Evolutionary conservation across 2,888 invertebrate genomes (phyloP), one percentile per base, ranked within the genome.

Genomic region (Camptogramma bilineatum): DNA sequence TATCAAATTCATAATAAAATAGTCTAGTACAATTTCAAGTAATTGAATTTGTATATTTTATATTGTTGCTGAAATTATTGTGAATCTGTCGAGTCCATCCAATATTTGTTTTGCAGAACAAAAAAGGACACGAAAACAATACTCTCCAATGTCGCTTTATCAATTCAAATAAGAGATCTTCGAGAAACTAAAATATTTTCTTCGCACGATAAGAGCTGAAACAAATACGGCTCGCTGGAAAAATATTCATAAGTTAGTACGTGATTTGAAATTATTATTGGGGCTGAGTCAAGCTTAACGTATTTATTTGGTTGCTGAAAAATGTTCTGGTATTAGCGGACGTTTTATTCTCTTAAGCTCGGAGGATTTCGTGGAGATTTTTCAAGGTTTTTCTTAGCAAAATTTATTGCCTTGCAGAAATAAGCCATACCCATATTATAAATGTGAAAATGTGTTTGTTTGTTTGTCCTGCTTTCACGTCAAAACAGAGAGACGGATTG

Each of bases 221-320:
- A 71, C 72, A 74, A 71, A 73, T 72, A 60, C 54, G 70, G 64
- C 64, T 60, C 57, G 57, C 54, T 60, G 57, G 70, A 73, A 73
- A 79, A 76, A 74, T 80, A 81, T 81, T 81, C 79, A 80, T 78
- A 80, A 76, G 71, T 68, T 64, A 57, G 69, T 71, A 78, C 80
- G 81, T 80, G 80, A 80, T 79, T 70, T 69, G 80, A 78, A 81
- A 80, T 79, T 78, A 80, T 76, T 79, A 76, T 75, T 61, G 69
- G 62, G 57, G 63, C 60, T 55, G 64, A 69, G 71, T 48, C 61
- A 67, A 60, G 60, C 64, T 61, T 64, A 62, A 56, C 63, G 63
- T 68, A 68, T 68, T 70, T 72, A 69, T 70, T 62, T 64, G 61
- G 53, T 56, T 58, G 51, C 51, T 67, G 64, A 66, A 54, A 66